Conservation (phyloP, 2,113 vertebrate genomes). For the Drymodes brunneopygia region DNA sequence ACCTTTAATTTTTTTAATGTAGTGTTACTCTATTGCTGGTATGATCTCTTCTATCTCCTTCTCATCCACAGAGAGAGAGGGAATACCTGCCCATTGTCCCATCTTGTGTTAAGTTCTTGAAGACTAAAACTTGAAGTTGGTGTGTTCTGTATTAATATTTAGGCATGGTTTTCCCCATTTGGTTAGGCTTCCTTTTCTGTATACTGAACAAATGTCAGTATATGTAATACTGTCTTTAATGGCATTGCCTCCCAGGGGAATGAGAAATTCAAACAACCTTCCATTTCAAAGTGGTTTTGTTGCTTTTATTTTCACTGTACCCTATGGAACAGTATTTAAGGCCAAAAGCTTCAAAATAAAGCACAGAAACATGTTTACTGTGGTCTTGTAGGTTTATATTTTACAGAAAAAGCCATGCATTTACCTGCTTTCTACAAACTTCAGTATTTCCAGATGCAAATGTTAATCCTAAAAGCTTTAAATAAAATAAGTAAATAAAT, state of each 20-base stretch:
- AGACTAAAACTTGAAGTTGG: neutral
- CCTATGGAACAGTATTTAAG: neutral
- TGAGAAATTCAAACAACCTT: neutral
- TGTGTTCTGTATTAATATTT: neutral
- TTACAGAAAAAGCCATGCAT: constrained; percentile 28
- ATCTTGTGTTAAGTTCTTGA: neutral
- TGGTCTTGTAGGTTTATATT: constrained; percentile 34
- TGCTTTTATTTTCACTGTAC: neutral
- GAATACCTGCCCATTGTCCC: neutral
- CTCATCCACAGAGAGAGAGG: neutral
- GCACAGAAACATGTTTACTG: neutral
- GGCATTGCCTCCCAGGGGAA: neutral
- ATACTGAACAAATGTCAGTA: neutral
- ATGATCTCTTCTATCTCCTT: neutral
- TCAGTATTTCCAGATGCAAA: constrained; percentile 23
- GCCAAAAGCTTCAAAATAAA: neutral
- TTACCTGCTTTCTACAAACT: neutral
- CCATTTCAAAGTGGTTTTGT: neutral
- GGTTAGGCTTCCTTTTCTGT: neutral
- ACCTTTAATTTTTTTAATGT: neutral
- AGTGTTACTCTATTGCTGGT: neutral
- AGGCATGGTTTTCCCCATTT: neutral
- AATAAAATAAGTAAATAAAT: neutral
- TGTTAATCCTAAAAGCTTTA: neutral
- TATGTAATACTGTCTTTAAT: neutral